phyloP scores from a whole-genome alignment of 2,888 invertebrate species.

The Beris morrisii region DNA sequence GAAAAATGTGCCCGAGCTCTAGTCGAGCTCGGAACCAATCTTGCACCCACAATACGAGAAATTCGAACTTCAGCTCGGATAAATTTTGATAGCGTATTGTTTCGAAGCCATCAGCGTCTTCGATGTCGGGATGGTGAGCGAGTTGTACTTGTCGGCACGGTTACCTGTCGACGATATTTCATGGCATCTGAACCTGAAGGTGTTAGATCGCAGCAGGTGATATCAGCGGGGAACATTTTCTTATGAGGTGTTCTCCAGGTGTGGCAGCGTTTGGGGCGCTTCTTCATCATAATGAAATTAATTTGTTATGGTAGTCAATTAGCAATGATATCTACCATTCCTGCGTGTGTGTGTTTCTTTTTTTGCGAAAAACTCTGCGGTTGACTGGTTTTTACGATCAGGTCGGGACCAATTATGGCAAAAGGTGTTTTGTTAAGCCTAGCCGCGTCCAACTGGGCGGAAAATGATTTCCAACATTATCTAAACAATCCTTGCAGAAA shows the following conservation, averaged over 20 bases:
- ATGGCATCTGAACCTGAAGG: slow-evolving; percentile 30
- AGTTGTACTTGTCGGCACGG: slow-evolving; percentile 13
- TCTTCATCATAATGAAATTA: slow-evolving; percentile 22
- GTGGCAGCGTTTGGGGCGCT: slow-evolving; percentile 4
- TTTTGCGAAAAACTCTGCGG: too few species aligned
- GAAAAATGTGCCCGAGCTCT: neutral
- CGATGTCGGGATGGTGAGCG: too few species aligned
- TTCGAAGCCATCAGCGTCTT: neutral
- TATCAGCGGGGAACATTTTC: slow-evolving; percentile 21
- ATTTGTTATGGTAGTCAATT: slow-evolving; percentile 30
- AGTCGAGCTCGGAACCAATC: neutral
- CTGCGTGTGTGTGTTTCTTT: neutral
- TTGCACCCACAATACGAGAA: neutral
- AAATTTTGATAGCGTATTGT: neutral
- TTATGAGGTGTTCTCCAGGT: slow-evolving; percentile 10
- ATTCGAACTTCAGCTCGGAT: neutral
- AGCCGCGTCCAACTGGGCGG: too few species aligned
- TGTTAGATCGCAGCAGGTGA: slow-evolving; percentile 35
- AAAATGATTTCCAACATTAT: too few species aligned
- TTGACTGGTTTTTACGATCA: too few species aligned
- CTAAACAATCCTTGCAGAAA: too few species aligned
- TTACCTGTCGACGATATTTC: slow-evolving; percentile 32
- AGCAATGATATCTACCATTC: slow-evolving; percentile 21
- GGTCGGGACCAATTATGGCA: too few species aligned
- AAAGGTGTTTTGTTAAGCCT: too few species aligned